phyloP scores from a whole-genome alignment of 1,140 invertebrate species.

The Drosophila nasuta region DNA sequence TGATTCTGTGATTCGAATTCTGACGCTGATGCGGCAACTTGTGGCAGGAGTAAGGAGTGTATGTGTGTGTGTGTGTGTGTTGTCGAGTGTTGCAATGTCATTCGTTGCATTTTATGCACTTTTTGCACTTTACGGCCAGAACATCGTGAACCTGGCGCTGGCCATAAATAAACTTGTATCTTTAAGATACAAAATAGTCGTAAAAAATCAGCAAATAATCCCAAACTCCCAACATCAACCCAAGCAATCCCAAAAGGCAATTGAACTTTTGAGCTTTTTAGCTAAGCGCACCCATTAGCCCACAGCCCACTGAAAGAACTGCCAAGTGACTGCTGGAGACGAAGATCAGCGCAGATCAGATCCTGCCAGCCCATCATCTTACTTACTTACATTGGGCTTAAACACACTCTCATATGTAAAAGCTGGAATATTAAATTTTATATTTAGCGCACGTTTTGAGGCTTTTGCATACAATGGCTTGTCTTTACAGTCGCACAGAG shows the following conservation, averaged over 20 bases:
- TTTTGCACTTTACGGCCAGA: conserved; percentile 68
- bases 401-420: conserved; percentile 20
- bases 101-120: conserved; percentile 78
- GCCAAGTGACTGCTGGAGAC: conserved; percentile 1
- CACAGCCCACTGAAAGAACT: conserved; percentile 12
- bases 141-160: conserved; percentile 54
- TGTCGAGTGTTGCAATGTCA: conserved; percentile 75
- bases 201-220: conserved; percentile 79
- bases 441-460: conserved; percentile 74
- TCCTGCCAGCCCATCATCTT: conserved; percentile 10
- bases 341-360: neutral
- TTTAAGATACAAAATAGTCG: conserved; percentile 78
- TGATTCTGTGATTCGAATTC: conserved; percentile 71
- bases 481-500: conserved; percentile 8
- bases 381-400: conserved; percentile 14
- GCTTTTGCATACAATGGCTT: conserved; percentile 69
- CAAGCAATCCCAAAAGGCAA: neutral
- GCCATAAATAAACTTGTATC: conserved; percentile 80
- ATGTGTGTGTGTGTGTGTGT: neutral
- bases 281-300: conserved; percentile 34
- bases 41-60: conserved; percentile 14
- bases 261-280: conserved; percentile 66
- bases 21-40: conserved; percentile 70
- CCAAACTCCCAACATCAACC: conserved; percentile 26
- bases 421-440: conserved; percentile 78